Evolutionary conservation across 2,888 invertebrate genomes (phyloP).

Genomic region (Caenorhabditis sp.): DNA sequence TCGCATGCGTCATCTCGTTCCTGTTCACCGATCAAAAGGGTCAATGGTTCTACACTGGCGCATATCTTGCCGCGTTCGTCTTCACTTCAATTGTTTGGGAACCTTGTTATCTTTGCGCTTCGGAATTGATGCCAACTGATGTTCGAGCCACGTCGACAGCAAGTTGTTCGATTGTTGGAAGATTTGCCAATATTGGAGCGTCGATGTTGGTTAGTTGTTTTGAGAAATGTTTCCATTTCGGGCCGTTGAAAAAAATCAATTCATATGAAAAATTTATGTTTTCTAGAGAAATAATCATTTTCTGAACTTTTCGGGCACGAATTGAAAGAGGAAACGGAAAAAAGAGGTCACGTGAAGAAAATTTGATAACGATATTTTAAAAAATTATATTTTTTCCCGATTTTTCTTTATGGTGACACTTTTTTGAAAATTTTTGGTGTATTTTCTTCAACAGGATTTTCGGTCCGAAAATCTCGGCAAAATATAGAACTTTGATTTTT

Average conservation of each 20-base stretch:
- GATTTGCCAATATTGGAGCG: slow-evolving; percentile 52
- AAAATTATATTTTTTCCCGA: too few species aligned
- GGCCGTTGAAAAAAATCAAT: neutral
- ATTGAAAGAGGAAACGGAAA: too few species aligned
- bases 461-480: too few species aligned
- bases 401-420: too few species aligned
- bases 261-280: too few species aligned
- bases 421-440: too few species aligned
- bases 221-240: neutral
- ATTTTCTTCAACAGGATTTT: too few species aligned
- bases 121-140: slow-evolving; percentile 55
- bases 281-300: too few species aligned
- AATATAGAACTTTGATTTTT: too few species aligned
- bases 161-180: slow-evolving; percentile 49
- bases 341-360: too few species aligned
- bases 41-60: slow-evolving; percentile 51
- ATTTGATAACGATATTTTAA: too few species aligned
- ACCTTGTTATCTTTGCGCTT: slow-evolving; percentile 50
- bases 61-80: slow-evolving; percentile 48
- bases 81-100: slow-evolving; percentile 56
- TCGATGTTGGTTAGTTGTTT: slow-evolving; percentile 45
- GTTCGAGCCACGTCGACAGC: slow-evolving; percentile 54
- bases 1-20: slow-evolving; percentile 45
- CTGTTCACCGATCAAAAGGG: slow-evolving; percentile 45
- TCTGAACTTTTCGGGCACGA: too few species aligned